Percentiles rank a stretch among this genome's conserved stretches.
Conservation (phyloP, 1,140 invertebrate species). For the Drosophila willistoni region DNA sequence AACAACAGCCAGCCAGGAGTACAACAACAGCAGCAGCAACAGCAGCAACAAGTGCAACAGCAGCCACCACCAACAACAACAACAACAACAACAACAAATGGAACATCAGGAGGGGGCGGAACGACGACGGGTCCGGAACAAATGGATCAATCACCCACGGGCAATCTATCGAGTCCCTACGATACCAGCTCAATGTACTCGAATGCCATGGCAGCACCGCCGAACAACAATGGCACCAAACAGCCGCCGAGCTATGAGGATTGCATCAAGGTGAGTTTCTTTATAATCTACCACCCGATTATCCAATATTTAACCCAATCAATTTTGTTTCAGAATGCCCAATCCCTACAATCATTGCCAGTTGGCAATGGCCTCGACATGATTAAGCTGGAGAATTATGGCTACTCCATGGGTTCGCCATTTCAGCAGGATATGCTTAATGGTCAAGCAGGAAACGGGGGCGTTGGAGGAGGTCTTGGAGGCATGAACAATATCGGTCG, state of each 20-base stretch:
- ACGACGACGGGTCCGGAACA: background rate
- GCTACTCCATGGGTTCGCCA: conserved; percentile 84
- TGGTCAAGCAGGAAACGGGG: conserved; percentile 79
- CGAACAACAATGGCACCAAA: conserved; percentile 85
- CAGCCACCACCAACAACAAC: conserved; percentile 5
- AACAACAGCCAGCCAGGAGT: conserved; percentile 24
- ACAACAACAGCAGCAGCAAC: conserved; percentile 31
- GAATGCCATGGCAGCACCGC: conserved; percentile 88
- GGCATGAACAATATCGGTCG: conserved; percentile 66
- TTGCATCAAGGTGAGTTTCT: conserved; percentile 88
- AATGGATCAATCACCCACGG: conserved; percentile 38
- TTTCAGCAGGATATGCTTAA: conserved; percentile 87
- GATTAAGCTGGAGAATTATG: conserved; percentile 84
- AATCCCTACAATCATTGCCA: conserved; percentile 83
- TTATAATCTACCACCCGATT: too few species aligned
- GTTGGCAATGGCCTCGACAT: conserved; percentile 72
- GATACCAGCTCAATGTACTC: conserved; percentile 91
- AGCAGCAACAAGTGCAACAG: conserved; percentile 20
- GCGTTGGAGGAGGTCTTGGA: conserved; percentile 52
- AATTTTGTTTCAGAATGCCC: conserved; percentile 79
- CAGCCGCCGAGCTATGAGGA: conserved; percentile 95
- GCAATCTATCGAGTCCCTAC: conserved; percentile 89
- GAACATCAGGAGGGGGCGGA: conserved; percentile 84
- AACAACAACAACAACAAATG: conserved; percentile 84
- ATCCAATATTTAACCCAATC: background rate